Base-by-base conservation (phyloP, 2,888 invertebrate species). In the Gortyna flavago region DNA sequence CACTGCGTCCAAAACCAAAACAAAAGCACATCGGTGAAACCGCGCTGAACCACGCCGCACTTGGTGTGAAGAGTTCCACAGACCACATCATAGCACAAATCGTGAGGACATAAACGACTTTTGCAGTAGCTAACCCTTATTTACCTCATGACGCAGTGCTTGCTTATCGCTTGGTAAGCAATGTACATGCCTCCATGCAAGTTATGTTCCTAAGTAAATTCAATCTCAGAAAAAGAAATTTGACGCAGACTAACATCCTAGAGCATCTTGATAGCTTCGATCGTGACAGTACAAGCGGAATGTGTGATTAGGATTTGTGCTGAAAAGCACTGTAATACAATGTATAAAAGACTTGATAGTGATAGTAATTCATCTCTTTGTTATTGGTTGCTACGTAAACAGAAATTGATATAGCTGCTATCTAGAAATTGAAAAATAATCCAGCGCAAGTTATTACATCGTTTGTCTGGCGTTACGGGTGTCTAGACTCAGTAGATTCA, bases 401-500 rank as follows among this genome's bases (percentile, higher is more conserved):
- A 62, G 1, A 62, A 73, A 75, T 62, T 75, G 29, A 51, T 51
- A 32, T n/a, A 57, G 21, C 44, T 32, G 8, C n/a, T 75, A 44
- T 9, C 35, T 61, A 32, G 32, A 32, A 77, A 77, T 70, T 59
- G n/a, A 51, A 35, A 71, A 71, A n/a, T 79, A 65, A 25, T 29
- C 35, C 48, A 38, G 4, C 25, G 1, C 38, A 48, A 59, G 59
- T 35, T 51, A 65, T 65, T 64, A 59, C 48, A n/a, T 11, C 59
- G n/a, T 59, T 51, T 66, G 65, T 51, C 79, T 79, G 79, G 61
- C n/a, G 51, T 29, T 16, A 51, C 25, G 16, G 35, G 21, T 71
- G 65, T 61, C 80, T 71, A 79, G 71, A 61, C 77, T 48, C 8
- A 25, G 38, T 25, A 9, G 16, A n/a, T 66, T 65, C 9, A 18